Conservation (phyloP, 2,797 vertebrate species). For the Bucorvus abyssinicus region DNA sequence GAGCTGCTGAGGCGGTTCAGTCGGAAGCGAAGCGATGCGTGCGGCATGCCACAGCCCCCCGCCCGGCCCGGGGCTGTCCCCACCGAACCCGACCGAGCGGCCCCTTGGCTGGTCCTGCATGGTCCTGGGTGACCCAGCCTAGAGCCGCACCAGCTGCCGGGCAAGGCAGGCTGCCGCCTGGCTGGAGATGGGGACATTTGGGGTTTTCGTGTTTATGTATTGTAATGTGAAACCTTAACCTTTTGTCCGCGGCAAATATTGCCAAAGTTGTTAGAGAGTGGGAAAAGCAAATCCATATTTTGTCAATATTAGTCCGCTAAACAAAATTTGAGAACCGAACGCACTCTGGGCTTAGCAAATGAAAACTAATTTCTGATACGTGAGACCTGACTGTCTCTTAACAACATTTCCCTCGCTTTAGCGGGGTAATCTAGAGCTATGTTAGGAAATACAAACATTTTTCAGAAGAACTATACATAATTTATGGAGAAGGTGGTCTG, state of each 20-base stretch:
- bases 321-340: neutral
- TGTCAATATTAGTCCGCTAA: neutral
- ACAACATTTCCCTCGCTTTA: neutral
- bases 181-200: neutral
- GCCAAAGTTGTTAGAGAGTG: neutral
- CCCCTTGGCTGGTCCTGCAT: too few species aligned
- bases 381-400: neutral
- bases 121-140: too few species aligned
- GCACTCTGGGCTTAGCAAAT: neutral
- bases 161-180: fast-evolving
- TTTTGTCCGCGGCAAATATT: neutral
- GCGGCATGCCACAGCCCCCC: neutral
- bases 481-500: neutral
- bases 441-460: slow-evolving; percentile 13
- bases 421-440: neutral
- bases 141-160: fast-evolving
- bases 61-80: neutral
- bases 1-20: slow-evolving; percentile 42
- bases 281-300: neutral
- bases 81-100: too few species aligned
- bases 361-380: neutral
- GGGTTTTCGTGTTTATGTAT: neutral
- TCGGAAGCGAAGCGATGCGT: slow-evolving; percentile 15
- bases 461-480: neutral
- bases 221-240: neutral